phyloP scores from a whole-genome alignment of 2,888 invertebrate genomes.

The Thymelicus sylvestris region DNA sequence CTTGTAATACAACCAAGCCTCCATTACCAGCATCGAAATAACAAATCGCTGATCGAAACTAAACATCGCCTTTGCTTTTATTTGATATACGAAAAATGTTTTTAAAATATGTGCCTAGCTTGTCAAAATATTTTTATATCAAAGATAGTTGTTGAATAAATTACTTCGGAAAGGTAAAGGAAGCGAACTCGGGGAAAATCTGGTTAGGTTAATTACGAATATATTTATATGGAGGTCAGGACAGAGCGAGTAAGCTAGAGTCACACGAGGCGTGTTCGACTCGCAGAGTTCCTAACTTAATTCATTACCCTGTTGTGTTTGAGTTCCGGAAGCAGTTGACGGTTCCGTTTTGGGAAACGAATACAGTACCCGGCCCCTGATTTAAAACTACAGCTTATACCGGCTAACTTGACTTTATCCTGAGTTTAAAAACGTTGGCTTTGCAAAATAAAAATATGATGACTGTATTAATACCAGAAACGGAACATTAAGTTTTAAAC shows the following conservation, averaged over 20 bases:
- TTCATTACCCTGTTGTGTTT: constrained; percentile 80
- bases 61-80: not conserved
- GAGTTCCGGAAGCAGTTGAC: constrained; percentile 68
- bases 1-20: not conserved
- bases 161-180: not conserved
- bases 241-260: constrained; percentile 56
- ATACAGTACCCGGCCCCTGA: not conserved
- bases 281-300: constrained; percentile 77
- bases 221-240: constrained; percentile 32
- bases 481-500: too few species aligned
- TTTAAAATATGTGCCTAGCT: too few species aligned
- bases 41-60: not conserved
- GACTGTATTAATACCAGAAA: not conserved
- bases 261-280: constrained; percentile 63
- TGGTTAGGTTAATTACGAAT: constrained; percentile 2
- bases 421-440: not conserved
- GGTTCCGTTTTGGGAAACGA: constrained; percentile 42
- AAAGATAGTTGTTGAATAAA: not conserved
- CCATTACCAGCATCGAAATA: not conserved
- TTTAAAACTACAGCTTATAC: constrained; percentile 5
- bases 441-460: not conserved
- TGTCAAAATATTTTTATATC: too few species aligned
- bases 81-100: too few species aligned
- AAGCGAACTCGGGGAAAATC: constrained; percentile 41
- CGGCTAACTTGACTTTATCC: not conserved